phyloP scores from a whole-genome alignment of 2,888 invertebrate genomes.

The Athripsodes cinereus region DNA sequence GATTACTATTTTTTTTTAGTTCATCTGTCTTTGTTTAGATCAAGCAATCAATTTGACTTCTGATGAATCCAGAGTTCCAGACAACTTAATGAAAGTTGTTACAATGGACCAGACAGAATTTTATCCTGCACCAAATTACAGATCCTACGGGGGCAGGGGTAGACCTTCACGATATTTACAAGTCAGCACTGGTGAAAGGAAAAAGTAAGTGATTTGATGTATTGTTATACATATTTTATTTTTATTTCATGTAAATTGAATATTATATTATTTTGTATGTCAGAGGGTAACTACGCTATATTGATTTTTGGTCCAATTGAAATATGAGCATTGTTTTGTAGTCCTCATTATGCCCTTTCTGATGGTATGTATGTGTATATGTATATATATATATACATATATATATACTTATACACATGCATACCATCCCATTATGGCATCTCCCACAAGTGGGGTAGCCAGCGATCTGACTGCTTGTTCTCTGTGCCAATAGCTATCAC shows the following conservation, averaged over 20 bases:
- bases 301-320: too few relatives aligned
- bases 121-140: constrained; percentile 71
- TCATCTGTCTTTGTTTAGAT: constrained; percentile 35
- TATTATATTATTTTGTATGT: neutral
- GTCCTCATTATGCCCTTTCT: too few relatives aligned
- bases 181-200: constrained; percentile 58
- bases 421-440: too few relatives aligned
- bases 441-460: too few relatives aligned
- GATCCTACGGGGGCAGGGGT: constrained; percentile 61
- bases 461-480: too few relatives aligned
- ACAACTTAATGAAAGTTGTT: constrained; percentile 59
- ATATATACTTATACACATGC: too few relatives aligned
- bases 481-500: too few relatives aligned
- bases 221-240: neutral
- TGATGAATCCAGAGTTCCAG: constrained; percentile 57
- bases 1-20: too few relatives aligned
- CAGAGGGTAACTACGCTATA: too few relatives aligned
- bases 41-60: constrained; percentile 68
- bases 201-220: constrained; percentile 42
- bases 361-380: too few relatives aligned
- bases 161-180: constrained; percentile 55
- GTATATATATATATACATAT: too few relatives aligned
- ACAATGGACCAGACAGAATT: constrained; percentile 63
- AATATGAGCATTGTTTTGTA: too few relatives aligned
- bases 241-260: neutral